Evolutionary conservation across 2,113 vertebrate genomes (phyloP).

Genomic region (Diphyllodes magnificus): DNA sequence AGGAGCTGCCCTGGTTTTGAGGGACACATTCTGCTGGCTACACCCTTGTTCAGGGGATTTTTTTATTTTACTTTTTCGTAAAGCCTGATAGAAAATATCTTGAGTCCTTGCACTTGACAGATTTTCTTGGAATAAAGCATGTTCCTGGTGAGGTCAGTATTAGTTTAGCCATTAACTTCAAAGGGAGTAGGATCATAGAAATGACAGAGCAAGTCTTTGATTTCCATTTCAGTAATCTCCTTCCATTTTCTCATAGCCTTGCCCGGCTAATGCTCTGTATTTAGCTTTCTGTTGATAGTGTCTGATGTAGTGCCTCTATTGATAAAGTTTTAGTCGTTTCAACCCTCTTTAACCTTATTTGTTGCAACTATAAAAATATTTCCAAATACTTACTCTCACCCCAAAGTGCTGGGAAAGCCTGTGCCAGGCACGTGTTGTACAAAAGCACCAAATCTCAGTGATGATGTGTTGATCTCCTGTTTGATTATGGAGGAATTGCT

Average conservation of each 20-base stretch:
- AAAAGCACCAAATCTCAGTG: neutral
- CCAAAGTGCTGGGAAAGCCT: neutral
- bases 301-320: slow-evolving; percentile 28
- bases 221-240: slow-evolving; percentile 51
- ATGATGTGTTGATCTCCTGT: neutral
- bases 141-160: slow-evolving; percentile 50
- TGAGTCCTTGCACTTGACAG: slow-evolving; percentile 32
- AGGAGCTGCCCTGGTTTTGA: neutral
- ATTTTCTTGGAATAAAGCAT: slow-evolving; percentile 30
- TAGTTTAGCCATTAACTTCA: slow-evolving; percentile 64
- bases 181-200: slow-evolving; percentile 28
- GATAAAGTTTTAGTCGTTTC: slow-evolving; percentile 22
- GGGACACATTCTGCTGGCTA: neutral
- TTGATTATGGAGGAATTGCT: slow-evolving; percentile 51
- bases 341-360: slow-evolving; percentile 13
- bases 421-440: neutral
- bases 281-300: slow-evolving; percentile 6
- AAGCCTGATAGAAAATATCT: slow-evolving; percentile 14
- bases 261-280: neutral
- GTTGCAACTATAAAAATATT: neutral
- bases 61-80: neutral
- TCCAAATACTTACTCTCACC: neutral
- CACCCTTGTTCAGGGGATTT: neutral
- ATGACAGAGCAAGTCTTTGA: slow-evolving; percentile 57
- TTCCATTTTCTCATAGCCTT: slow-evolving; percentile 28